phyloP scores from a whole-genome alignment of 2,113 vertebrate species.

The Lota lota region DNA sequence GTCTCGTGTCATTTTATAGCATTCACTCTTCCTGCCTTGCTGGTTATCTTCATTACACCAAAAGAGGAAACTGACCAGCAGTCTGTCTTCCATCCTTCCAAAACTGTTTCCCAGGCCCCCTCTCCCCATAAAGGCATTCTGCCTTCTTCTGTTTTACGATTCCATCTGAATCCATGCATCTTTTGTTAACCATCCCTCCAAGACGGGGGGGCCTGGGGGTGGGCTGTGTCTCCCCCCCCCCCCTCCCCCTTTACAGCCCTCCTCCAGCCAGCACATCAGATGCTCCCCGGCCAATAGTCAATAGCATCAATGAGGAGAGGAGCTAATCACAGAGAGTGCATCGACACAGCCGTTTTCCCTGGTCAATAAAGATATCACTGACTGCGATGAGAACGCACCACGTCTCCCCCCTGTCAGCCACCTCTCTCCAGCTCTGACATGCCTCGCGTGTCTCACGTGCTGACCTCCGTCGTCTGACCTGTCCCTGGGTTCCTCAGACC shows the following conservation, averaged over 20 bases:
- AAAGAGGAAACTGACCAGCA: too few species aligned
- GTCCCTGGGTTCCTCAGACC: not conserved
- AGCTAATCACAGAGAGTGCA: slow-evolving; percentile 68
- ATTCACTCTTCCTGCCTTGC: too few species aligned
- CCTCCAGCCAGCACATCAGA: slow-evolving; percentile 37
- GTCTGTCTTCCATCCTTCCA: too few species aligned
- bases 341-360: slow-evolving; percentile 39
- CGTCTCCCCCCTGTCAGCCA: not conserved
- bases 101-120: not conserved
- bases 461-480: not conserved
- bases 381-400: slow-evolving; percentile 35
- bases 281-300: slow-evolving; percentile 44
- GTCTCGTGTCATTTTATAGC: too few species aligned
- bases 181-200: slow-evolving; percentile 12
- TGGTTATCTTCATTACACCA: too few species aligned
- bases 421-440: too few species aligned
- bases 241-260: slow-evolving; percentile 42
- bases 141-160: slow-evolving; percentile 1
- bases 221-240: slow-evolving; percentile 17
- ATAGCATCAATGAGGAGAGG: slow-evolving; percentile 50
- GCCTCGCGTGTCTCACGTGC: slow-evolving; percentile 4
- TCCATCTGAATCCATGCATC: slow-evolving; percentile 14
- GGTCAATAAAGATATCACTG: slow-evolving; percentile 57
- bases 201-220: slow-evolving; percentile 16
- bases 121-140: not conserved